Evolutionary conservation across 2,797 vertebrate genomes (phyloP), one percentile per base, ranked within the genome.

Genomic region (Malurus splendens): DNA sequence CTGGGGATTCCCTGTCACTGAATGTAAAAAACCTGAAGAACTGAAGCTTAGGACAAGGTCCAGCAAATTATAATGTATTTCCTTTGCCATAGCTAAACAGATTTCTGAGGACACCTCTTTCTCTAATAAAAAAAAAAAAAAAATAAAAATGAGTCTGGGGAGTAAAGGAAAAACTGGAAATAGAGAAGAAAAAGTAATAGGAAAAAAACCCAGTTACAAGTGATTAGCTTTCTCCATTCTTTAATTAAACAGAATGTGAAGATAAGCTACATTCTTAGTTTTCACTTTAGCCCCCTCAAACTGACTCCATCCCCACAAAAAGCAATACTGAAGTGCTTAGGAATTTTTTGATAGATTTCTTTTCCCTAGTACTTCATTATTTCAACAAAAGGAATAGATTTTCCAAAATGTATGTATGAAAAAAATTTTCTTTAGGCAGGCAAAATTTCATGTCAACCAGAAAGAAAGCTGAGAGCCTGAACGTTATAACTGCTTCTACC

Each of bases 131-230:
- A 79, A 48, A 45, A 32, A 82, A 68, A 79, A 48, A 13, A 7
- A 18, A 38, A 5, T 10, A 65, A 72, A 85, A 70, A 9, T 3
- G 41, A 2, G 0, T 36, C 48, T 65, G 1, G 1, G 2, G 3
- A 73, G 3, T 52, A 70, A 76, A 66, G 9, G 3, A 55, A 87
- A 54, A 65, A 51, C 4, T 56, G 18, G 4, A 60, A 85, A 45
- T n/a, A 19, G 0, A 7, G 12, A 52, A 50, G 1, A 54, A 74
- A 55, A 66, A 28, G 8, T 25, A 55, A 42, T 22, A 42, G 9
- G 8, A 64, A 70, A 27, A 55, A 6, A 4, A 1, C 1, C 3
- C 18, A 72, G 41, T 41, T 68, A 61, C 10, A 65, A 81, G 12
- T 41, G 1, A 61, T 72, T 68, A 27, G 1, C 30, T 65, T 75